phyloP scores from a whole-genome alignment of 2,797 vertebrate species.

The Diplodus puntazzo region DNA sequence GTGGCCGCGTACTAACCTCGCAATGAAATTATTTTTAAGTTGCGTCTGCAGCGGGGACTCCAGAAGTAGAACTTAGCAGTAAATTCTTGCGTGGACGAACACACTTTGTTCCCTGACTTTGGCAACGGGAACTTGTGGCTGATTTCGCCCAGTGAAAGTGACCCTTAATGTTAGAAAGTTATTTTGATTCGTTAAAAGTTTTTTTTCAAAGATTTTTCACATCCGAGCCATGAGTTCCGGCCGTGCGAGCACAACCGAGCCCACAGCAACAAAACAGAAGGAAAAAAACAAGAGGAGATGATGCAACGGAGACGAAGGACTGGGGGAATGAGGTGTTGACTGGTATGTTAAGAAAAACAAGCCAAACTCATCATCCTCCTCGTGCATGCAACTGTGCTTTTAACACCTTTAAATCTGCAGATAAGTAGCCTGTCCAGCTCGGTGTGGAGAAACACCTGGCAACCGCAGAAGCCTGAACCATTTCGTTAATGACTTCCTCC shows the following conservation, averaged over 20 bases:
- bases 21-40: conserved; percentile 45
- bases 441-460: conserved; percentile 51
- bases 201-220: conserved; percentile 9
- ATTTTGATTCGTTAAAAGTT: conserved; percentile 40
- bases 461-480: conserved; percentile 47
- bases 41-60: conserved; percentile 29
- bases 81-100: conserved; percentile 35
- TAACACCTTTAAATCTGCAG: conserved; percentile 32
- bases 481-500: conserved; percentile 64
- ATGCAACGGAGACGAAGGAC: conserved; percentile 9
- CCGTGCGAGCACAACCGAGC: conserved; percentile 4
- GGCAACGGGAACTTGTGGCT: conserved; percentile 18
- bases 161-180: conserved; percentile 19
- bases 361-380: conserved; percentile 17
- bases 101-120: conserved; percentile 26
- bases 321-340: conserved; percentile 28
- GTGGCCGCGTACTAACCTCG: conserved; percentile 41
- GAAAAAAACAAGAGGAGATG: conserved; percentile 6
- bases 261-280: conserved; percentile 24
- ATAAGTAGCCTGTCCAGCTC: conserved; percentile 18
- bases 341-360: conserved; percentile 29
- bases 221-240: conserved; percentile 16
- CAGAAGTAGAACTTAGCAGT: conserved; percentile 26
- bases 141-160: conserved; percentile 16
- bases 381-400: background rate